Percentiles rank a stretch among this genome's conserved stretches.
Evolutionary conservation across 2,113 vertebrate species (phyloP).

Genomic region (Poeciliopsis retropinna): DNA sequence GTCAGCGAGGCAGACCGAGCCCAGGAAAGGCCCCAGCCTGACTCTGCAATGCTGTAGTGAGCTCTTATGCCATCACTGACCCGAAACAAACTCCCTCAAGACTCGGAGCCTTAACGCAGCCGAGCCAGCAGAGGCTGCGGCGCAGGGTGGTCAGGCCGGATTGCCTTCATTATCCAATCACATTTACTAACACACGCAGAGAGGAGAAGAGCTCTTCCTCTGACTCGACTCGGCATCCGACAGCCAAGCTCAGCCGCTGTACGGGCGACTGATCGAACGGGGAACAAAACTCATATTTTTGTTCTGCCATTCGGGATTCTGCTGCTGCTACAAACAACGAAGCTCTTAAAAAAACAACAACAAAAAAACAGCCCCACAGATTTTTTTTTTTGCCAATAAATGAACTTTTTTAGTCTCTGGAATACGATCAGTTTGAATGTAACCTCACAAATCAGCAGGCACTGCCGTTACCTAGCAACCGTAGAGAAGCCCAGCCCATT

Average conservation of each 20-base stretch:
- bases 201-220: conserved; percentile 39
- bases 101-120: conserved; percentile 40
- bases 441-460: no score
- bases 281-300: no score
- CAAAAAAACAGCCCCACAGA: no score
- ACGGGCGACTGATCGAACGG: conserved; percentile 12
- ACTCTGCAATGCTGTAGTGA: conserved; percentile 60
- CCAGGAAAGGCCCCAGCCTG: conserved; percentile 43
- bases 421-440: no score
- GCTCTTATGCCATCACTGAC: conserved; percentile 65
- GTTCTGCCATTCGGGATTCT: no score
- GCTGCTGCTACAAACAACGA: no score
- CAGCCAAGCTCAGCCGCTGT: conserved; percentile 25
- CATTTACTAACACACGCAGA: conserved; percentile 49
- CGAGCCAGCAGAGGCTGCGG: conserved; percentile 30
- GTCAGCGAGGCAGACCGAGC: conserved; percentile 53
- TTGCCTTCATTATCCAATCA: conserved; percentile 53
- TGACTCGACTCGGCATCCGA: conserved; percentile 47
- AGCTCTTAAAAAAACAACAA: no score
- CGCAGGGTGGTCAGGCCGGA: conserved; percentile 52
- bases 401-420: no score
- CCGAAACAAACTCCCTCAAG: conserved; percentile 67
- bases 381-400: no score
- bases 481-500: no score
- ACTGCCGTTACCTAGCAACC: no score